Percentiles rank a stretch among this genome's conserved stretches.
phyloP scores from a whole-genome alignment of 2,888 invertebrate species.

The Aproaerema taeniolella region DNA sequence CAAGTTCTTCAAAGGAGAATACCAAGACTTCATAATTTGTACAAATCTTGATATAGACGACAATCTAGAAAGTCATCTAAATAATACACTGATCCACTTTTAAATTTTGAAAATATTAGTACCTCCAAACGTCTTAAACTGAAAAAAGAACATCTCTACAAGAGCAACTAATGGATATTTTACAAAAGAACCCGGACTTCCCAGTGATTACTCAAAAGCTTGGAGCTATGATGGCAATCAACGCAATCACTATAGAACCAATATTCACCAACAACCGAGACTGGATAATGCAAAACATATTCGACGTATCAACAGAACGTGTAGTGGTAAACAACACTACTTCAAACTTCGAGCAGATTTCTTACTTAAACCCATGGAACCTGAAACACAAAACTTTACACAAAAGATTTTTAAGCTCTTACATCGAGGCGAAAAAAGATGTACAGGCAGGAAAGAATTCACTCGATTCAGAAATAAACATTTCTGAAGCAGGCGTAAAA shows the following conservation, averaged over 20 bases:
- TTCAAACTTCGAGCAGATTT: background rate
- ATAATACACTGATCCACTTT: background rate
- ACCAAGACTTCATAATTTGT: background rate
- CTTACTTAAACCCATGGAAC: background rate
- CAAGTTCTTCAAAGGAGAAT: background rate
- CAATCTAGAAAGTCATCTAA: background rate
- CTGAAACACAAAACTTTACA: background rate
- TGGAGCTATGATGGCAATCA: background rate
- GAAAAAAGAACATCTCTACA: background rate
- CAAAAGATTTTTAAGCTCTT: background rate
- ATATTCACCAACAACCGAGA: background rate
- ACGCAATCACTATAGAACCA: background rate
- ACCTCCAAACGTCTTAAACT: background rate
- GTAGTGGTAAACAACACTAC: background rate
- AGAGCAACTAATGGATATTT: background rate
- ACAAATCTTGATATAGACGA: constrained; percentile 3
- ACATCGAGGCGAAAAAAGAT: background rate
- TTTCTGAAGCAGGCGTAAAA: background rate
- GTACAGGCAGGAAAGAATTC: no score
- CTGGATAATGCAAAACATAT: constrained; percentile 2
- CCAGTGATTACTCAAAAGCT: background rate
- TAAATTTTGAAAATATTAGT: background rate
- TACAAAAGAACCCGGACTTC: background rate
- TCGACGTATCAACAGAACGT: background rate
- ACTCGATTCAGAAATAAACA: background rate